A percentile compares a stretch with the other conserved stretches of the same genome.
Evolutionary conservation across 2,113 vertebrate species (phyloP).

Genomic region (Cinclus cinclus): DNA sequence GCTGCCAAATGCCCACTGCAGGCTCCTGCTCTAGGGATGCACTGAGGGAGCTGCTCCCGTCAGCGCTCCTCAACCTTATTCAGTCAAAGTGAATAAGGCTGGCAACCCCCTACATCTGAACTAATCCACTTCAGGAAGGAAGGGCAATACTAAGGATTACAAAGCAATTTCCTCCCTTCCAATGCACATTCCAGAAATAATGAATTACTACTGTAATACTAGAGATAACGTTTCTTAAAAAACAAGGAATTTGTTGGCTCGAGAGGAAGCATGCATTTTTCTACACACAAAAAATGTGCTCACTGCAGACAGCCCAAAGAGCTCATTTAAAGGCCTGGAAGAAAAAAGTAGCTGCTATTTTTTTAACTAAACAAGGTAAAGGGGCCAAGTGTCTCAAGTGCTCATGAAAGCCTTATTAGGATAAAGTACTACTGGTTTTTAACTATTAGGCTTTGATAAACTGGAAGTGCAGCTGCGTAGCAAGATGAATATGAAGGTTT

Average conservation of each 20-base stretch:
- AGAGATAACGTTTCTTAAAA: not conserved
- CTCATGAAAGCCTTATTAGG: not conserved
- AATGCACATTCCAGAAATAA: not conserved
- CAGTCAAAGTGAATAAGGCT: not conserved
- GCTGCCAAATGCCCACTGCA: not conserved
- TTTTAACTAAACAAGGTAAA: not conserved
- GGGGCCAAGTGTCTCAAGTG: not conserved
- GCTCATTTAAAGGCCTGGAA: not conserved
- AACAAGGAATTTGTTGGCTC: not conserved
- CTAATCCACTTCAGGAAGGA: not conserved
- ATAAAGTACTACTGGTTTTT: not conserved
- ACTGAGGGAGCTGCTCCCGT: not conserved
- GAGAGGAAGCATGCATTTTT: not conserved
- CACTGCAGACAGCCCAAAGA: not conserved
- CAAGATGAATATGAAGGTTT: not conserved
- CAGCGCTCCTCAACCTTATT: not conserved
- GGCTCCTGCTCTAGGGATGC: not conserved
- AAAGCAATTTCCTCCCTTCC: slow-evolving; percentile 5
- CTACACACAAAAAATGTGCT: not conserved
- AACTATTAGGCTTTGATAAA: not conserved
- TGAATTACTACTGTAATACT: not conserved
- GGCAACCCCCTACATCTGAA: not conserved
- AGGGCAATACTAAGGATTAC: not conserved
- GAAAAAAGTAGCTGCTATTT: not conserved
- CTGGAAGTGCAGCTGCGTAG: fast-evolving